These are phyloP conservation scores for Diarsia dahlii DNA, from an alignment of 2,888 invertebrate genomes.

Conservation along the genomic window DNA sequence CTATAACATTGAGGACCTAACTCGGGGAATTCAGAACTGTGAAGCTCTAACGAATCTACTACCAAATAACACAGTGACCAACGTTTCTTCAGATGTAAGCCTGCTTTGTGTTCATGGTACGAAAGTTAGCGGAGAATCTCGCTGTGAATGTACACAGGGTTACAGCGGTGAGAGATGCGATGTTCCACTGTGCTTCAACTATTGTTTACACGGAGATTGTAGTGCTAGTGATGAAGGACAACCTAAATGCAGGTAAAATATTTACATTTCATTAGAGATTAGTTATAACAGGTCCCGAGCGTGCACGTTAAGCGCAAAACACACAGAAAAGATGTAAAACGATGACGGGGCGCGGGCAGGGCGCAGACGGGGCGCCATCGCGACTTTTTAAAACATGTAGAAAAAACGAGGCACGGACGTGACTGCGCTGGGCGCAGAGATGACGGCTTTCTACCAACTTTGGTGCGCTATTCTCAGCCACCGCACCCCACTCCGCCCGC, in stretches of 20 bases:
- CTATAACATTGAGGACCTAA: no score
- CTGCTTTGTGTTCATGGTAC: slow-evolving; percentile 57
- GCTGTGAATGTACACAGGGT: slow-evolving; percentile 6
- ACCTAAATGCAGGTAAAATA: not conserved
- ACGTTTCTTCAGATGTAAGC: not conserved
- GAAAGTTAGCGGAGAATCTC: not conserved
- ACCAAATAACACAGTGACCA: not conserved
- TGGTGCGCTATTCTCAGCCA: no score
- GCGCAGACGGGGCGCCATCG: no score
- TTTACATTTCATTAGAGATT: not conserved
- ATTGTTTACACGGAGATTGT: slow-evolving; percentile 10
- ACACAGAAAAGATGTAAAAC: no score
- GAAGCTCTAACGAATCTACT: not conserved
- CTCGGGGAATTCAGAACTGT: not conserved
- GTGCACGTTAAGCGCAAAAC: not conserved
- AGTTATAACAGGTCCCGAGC: not conserved
- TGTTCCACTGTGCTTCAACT: not conserved
- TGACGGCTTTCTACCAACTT: no score
- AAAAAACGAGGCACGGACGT: no score
- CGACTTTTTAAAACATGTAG: no score
- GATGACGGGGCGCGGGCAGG: no score
- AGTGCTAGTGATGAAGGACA: not conserved
- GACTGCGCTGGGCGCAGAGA: no score
- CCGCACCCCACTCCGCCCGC: no score
- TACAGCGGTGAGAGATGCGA: slow-evolving; percentile 1